Percentiles rank a stretch among this genome's conserved stretches.
phyloP scores from a whole-genome alignment of 2,888 invertebrate species.

The Torymus aiolomorphi region DNA sequence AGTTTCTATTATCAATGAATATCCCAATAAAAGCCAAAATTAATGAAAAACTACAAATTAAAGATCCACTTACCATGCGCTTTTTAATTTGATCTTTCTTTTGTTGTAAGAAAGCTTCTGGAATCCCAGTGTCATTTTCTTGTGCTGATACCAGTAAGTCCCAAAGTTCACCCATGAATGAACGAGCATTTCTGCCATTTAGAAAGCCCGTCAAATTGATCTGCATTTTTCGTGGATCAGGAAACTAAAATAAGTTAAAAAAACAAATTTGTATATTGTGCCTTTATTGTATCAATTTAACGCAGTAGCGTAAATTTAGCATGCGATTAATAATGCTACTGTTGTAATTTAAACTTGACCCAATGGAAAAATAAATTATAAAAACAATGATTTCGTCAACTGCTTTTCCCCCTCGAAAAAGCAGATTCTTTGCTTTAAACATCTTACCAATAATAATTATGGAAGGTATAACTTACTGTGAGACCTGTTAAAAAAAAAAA shows the following conservation, averaged over 20 bases:
- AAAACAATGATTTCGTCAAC: conserved; percentile 63
- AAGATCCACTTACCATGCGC: conserved; percentile 81
- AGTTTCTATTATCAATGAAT: too few species aligned
- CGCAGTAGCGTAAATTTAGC: conserved; percentile 23
- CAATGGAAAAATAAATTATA: not conserved
- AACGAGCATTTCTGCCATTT: conserved; percentile 97
- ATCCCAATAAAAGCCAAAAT: too few species aligned
- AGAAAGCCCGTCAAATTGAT: conserved; percentile 99
- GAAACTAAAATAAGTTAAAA: conserved; percentile 81
- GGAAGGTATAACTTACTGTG: conserved; percentile 51
- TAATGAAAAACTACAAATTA: too few species aligned
- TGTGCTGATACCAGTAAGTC: conserved; percentile 95
- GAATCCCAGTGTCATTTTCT: conserved; percentile 96
- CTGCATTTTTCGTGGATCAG: conserved; percentile 99
- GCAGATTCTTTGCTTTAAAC: conserved; percentile 66
- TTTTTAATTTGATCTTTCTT: conserved; percentile 98
- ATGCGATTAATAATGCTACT: conserved; percentile 44
- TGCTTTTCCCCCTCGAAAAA: conserved; percentile 76
- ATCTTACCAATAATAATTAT: conserved; percentile 65
- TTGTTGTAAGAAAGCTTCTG: conserved; percentile 93
- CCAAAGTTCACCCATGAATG: conserved; percentile 99
- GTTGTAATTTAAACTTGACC: not conserved
- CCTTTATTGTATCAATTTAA: not conserved
- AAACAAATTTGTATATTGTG: not conserved
- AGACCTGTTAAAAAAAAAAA: conserved; percentile 46